Base-by-base conservation (phyloP, 1,140 invertebrate species). In the Trachymyrmex cornetzi region DNA sequence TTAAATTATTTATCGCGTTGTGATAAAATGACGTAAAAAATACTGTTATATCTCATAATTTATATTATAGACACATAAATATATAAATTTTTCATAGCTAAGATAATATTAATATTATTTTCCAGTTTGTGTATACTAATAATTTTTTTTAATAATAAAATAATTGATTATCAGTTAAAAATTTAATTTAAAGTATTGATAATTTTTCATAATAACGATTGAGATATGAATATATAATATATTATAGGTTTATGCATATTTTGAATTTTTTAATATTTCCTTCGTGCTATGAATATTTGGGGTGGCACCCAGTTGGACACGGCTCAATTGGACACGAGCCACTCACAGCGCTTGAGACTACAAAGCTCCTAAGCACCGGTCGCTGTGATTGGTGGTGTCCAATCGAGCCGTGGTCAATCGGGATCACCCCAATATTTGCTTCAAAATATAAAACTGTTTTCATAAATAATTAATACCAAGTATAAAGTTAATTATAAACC, bases 41-140 rank as follows among this genome's bases (percentile, higher is more conserved):
- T 75, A 38, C 50, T 87, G 59, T 85, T 88, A 77, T 27, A 77
- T 57, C 16, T 86, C 59, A 34, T 53, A 89, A 75, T 89, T 86
- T 89, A 89, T 86, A 63, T 64, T 48, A 87, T 19, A 89, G 57
- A 34, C 55, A 11, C 57, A 79, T 24, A 75, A 63, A 50, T 57
- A 61, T 66, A 6, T 50, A 79, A 80, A 53, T 88, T 50, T 50
- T 4, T 50, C 14, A 50, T 16, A 16, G 11, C 9, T 44, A 44
- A 44, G 2, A 44, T 44, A 24, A 55, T 84, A 77, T 55, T 55
- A 55, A 55, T 55, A 55, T 55, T 55, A 50, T 16, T 24, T 79
- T 79, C 24, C 61, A 86, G 12, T 34, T 0, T 34, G 22, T 34
- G 22, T 63, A 61, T 44, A 53, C 22, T 44, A 0, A 22, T 55